phyloP scores from a whole-genome alignment of 2,888 invertebrate genomes.

The Dryocosmus kuriphilus region DNA sequence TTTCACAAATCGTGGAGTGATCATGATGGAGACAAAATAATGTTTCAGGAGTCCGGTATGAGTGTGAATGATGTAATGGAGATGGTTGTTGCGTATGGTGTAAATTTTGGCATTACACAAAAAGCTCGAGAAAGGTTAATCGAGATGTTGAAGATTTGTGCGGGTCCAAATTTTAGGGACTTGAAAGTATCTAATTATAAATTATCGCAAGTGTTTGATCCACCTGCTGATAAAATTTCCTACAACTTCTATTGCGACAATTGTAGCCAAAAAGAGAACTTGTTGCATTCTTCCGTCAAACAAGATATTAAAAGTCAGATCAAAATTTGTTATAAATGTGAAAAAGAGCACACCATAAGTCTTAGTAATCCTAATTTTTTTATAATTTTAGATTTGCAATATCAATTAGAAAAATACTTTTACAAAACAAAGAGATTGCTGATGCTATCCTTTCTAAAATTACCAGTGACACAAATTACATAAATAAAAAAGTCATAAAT shows the following conservation, averaged over 20 bases:
- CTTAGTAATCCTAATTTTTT: too few species aligned
- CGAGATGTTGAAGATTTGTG: slow-evolving; percentile 35
- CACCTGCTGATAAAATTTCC: neutral
- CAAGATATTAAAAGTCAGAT: neutral
- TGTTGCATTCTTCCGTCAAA: slow-evolving; percentile 35
- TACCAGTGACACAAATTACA: neutral
- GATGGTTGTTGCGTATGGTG: slow-evolving; percentile 33
- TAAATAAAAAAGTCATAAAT: neutral
- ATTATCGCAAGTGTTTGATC: neutral
- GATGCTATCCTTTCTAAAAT: neutral
- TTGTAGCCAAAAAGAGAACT: slow-evolving; percentile 26
- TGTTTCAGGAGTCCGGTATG: slow-evolving; percentile 33
- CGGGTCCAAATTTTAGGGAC: slow-evolving; percentile 5
- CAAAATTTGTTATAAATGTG: slow-evolving; percentile 3
- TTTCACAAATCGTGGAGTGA: too few species aligned
- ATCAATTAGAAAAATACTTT: slow-evolving; percentile 37
- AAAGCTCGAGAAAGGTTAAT: slow-evolving; percentile 27
- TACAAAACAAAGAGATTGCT: slow-evolving; percentile 27
- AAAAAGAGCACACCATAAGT: slow-evolving; percentile 23
- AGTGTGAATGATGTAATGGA: slow-evolving; percentile 31
- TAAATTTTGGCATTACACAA: slow-evolving; percentile 27
- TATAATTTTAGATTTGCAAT: slow-evolving; percentile 29
- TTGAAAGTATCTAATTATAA: slow-evolving; percentile 12
- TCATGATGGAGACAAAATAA: slow-evolving; percentile 1
- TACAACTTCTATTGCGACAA: neutral